Evolutionary conservation across 2,888 invertebrate genomes (phyloP).

Genomic region (Diplolepis rosae): DNA sequence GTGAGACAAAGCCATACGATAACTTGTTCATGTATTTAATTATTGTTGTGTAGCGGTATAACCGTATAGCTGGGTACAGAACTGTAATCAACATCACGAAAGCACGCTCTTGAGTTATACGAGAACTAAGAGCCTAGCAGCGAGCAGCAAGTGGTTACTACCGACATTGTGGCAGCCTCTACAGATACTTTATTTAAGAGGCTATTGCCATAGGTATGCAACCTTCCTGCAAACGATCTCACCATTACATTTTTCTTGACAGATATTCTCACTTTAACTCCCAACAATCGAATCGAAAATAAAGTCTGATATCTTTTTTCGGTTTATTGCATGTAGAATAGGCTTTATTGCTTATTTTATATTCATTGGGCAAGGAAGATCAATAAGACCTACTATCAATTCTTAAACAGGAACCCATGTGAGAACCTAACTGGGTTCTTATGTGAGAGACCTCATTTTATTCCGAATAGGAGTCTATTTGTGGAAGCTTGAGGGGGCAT

Average conservation of each 20-base stretch:
- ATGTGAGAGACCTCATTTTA: no score
- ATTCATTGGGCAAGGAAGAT: no score
- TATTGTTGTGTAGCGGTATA: conserved; percentile 48
- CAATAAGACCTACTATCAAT: no score
- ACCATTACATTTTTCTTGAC: background rate
- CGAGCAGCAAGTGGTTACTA: conserved; percentile 51
- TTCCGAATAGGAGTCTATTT: no score
- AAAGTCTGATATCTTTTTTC: no score
- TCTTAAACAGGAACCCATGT: no score
- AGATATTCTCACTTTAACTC: background rate
- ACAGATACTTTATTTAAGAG: conserved; percentile 58
- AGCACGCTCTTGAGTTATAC: conserved; percentile 60
- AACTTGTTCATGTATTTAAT: conserved; percentile 51
- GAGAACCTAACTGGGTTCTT: no score
- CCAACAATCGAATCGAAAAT: background rate
- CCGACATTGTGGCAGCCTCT: conserved; percentile 54
- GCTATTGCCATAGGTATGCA: conserved; percentile 28
- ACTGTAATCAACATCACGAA: conserved; percentile 55
- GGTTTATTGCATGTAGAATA: no score
- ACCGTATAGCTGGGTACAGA: conserved; percentile 39
- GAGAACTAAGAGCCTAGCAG: conserved; percentile 52
- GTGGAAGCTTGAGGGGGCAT: no score
- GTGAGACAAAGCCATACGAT: conserved; percentile 36
- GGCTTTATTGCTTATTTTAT: no score
- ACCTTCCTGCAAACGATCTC: background rate